Evolutionary conservation across 2,888 invertebrate genomes (phyloP).

Genomic region (Anoplius nigerrimus): DNA sequence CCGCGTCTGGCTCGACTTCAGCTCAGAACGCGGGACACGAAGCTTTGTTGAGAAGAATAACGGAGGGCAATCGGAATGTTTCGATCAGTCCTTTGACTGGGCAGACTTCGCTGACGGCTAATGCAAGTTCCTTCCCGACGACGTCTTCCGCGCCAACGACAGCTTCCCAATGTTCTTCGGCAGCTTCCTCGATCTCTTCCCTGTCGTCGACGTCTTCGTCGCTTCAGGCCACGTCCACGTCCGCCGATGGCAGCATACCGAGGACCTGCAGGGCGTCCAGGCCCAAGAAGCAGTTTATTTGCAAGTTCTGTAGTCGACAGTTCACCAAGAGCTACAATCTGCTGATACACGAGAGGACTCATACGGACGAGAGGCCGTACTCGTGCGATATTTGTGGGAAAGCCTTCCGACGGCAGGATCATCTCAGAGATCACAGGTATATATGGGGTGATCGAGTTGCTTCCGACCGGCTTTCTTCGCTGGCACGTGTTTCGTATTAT

Average conservation of each 20-base stretch:
- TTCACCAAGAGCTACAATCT: slow-evolving; percentile 99
- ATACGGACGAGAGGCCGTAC: slow-evolving; percentile 96
- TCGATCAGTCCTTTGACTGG: neutral
- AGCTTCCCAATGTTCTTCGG: slow-evolving; percentile 38
- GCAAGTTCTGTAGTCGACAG: slow-evolving; percentile 97
- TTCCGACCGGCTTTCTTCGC: no score
- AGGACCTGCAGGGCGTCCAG: slow-evolving; percentile 68
- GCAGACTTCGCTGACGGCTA: slow-evolving; percentile 17
- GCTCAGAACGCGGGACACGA: slow-evolving; percentile 57
- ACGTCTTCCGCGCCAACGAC: slow-evolving; percentile 41
- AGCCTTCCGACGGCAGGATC: slow-evolving; percentile 98
- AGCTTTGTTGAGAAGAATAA: slow-evolving; percentile 65
- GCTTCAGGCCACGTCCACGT: slow-evolving; percentile 60
- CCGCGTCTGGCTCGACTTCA: slow-evolving; percentile 18
- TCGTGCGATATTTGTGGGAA: slow-evolving; percentile 98
- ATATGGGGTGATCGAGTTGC: slow-evolving; percentile 33
- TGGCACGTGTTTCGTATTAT: no score
- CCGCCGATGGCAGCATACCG: slow-evolving; percentile 55
- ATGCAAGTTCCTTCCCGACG: slow-evolving; percentile 8
- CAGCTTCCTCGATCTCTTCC: slow-evolving; percentile 45
- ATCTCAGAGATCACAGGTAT: slow-evolving; percentile 95
- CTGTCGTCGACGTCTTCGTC: slow-evolving; percentile 44
- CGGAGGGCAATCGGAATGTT: slow-evolving; percentile 45
- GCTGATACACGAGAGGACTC: slow-evolving; percentile 98
- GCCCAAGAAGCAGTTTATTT: slow-evolving; percentile 96